A percentile compares a stretch with the other conserved stretches of the same genome.
Evolutionary conservation across 2,888 invertebrate species (phyloP).

Genomic region (Lymantria dispar): DNA sequence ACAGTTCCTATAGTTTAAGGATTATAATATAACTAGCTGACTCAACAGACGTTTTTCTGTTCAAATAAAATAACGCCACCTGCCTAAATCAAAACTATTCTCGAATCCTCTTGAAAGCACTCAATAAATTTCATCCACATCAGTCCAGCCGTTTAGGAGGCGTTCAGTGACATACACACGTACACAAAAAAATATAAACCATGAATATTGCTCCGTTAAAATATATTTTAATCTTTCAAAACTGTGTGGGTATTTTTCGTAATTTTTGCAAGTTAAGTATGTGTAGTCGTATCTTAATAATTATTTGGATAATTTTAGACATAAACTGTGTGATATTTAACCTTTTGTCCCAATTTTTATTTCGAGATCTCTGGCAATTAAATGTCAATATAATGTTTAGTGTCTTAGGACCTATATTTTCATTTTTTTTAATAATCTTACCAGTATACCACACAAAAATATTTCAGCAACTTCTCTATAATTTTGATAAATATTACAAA

Average conservation of each 20-base stretch:
- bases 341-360: neutral
- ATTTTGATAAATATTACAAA: conserved; percentile 13
- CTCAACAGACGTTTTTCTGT: too few relatives aligned
- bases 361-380: neutral
- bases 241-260: conserved; percentile 27
- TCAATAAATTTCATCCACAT: too few relatives aligned
- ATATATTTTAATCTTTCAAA: conserved; percentile 26
- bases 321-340: conserved; percentile 1
- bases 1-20: too few relatives aligned
- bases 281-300: conserved; percentile 9
- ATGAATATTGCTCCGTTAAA: conserved; percentile 23
- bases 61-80: too few relatives aligned
- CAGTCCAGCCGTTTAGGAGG: too few relatives aligned
- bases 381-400: conserved; percentile 2
- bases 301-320: conserved; percentile 12
- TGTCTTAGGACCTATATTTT: conserved; percentile 8
- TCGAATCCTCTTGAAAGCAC: too few relatives aligned
- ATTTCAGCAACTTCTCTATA: conserved; percentile 14
- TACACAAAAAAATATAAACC: too few relatives aligned
- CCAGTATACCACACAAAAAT: conserved; percentile 8
- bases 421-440: conserved; percentile 6
- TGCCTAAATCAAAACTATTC: too few relatives aligned
- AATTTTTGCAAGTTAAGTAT: conserved; percentile 23
- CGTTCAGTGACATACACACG: too few relatives aligned
- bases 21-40: too few relatives aligned